Percentiles rank a stretch among this genome's conserved stretches.
phyloP scores from a whole-genome alignment of 2,113 vertebrate species.

The Callocephalon fimbriatum region DNA sequence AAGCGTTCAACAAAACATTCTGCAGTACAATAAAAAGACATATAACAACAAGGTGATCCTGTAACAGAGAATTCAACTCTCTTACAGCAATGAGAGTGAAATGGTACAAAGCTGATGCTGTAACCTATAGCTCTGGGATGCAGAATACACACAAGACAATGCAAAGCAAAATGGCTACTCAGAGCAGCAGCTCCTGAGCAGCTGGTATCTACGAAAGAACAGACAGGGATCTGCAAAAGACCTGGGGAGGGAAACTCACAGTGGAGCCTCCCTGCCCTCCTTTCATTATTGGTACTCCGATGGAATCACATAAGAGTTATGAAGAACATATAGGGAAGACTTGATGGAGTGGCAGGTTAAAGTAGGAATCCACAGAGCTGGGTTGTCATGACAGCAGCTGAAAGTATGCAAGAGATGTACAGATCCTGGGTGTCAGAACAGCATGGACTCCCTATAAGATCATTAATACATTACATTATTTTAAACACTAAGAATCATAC shows the following conservation, averaged over 20 bases:
- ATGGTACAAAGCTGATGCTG: not conserved
- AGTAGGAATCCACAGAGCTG: conserved; percentile 62
- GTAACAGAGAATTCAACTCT: not conserved
- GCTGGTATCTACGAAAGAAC: conserved; percentile 14
- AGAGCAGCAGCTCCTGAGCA: conserved; percentile 15
- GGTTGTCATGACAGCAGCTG: conserved; percentile 72
- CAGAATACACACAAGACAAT: conserved; percentile 15
- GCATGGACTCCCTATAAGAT: conserved; percentile 40
- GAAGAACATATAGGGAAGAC: conserved; percentile 53
- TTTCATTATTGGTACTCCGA: conserved; percentile 52
- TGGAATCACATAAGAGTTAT: conserved; percentile 44
- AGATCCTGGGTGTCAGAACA: conserved; percentile 47
- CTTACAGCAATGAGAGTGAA: not conserved
- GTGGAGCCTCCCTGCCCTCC: conserved; percentile 64
- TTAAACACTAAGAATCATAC: conserved; percentile 23
- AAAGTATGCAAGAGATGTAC: conserved; percentile 59
- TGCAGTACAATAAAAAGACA: not conserved
- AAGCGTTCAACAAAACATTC: not conserved
- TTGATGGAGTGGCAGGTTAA: conserved; percentile 68
- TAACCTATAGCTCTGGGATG: not conserved
- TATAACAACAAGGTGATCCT: not conserved
- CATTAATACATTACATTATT: conserved; percentile 14
- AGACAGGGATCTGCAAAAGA: conserved; percentile 16
- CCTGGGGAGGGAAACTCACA: conserved; percentile 59
- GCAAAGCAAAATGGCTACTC: conserved; percentile 29